These are phyloP conservation scores for Mimas tiliae DNA, from an alignment of 2,888 invertebrate genomes.

Conservation along the genomic window DNA sequence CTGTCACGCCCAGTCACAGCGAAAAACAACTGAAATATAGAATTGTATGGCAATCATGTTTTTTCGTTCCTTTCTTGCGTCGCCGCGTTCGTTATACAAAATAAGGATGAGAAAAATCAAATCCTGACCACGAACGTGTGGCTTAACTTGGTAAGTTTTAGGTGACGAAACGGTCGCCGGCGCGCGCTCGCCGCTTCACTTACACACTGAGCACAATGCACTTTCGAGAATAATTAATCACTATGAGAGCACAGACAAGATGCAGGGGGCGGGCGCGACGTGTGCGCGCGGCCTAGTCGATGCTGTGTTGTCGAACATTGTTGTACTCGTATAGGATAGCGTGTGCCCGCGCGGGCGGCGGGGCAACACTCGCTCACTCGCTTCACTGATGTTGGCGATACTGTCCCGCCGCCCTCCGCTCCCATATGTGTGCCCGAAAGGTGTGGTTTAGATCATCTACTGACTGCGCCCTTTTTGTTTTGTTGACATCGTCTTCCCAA, in stretches of 20 bases:
- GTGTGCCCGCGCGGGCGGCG: constrained; percentile 40
- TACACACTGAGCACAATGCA: constrained; percentile 37
- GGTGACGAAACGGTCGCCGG: constrained; percentile 75
- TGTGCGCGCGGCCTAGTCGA: constrained; percentile 71
- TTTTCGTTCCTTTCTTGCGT: constrained; percentile 83
- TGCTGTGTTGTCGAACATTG: constrained; percentile 76
- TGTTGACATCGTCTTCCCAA: constrained; percentile 88
- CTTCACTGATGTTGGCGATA: constrained; percentile 58
- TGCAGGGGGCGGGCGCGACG: constrained; percentile 73
- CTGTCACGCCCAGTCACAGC: background rate
- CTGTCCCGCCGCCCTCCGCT: constrained; percentile 57
- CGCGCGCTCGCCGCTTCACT: constrained; percentile 63
- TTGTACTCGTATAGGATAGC: constrained; percentile 62
- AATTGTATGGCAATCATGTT: constrained; percentile 47
- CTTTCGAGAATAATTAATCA: constrained; percentile 34
- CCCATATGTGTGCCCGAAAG: constrained; percentile 66
- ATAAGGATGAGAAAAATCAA: constrained; percentile 99
- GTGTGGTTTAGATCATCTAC: constrained; percentile 78
- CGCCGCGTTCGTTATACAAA: constrained; percentile 86
- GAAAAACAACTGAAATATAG: constrained; percentile 4
- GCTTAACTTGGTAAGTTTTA: constrained; percentile 98
- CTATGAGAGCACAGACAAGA: constrained; percentile 40
- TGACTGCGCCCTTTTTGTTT: constrained; percentile 87
- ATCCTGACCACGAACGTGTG: constrained; percentile 99
- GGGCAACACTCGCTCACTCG: constrained; percentile 4